Conservation (phyloP, 2,888 invertebrate species). For the Dryococelus australis region DNA sequence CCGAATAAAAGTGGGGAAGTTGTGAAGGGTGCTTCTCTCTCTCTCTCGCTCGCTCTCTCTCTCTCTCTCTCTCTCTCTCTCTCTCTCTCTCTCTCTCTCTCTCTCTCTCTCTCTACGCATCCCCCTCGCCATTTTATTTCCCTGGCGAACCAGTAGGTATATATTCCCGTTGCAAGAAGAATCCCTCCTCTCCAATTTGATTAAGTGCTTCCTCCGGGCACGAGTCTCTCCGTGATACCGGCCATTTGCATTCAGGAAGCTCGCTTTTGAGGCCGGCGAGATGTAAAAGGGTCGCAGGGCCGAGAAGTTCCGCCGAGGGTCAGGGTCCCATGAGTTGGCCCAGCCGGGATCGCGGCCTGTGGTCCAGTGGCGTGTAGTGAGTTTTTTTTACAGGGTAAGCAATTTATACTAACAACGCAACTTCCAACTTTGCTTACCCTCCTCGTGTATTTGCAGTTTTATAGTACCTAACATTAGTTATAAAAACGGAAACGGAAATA, state of each 20-base stretch:
- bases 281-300: neutral
- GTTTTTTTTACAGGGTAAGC: too few species aligned
- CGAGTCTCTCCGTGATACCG: neutral
- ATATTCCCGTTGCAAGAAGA: neutral
- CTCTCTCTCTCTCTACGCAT: neutral
- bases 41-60: neutral
- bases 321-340: neutral
- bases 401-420: too few species aligned
- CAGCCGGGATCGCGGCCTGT: neutral
- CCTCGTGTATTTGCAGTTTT: too few species aligned
- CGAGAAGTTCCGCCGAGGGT: neutral
- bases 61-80: too few species aligned
- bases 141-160: neutral
- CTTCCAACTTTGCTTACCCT: too few species aligned
- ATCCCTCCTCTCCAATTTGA: conserved; percentile 7
- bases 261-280: neutral
- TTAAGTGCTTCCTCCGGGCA: neutral
- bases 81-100: neutral
- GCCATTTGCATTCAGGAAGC: conserved; percentile 16
- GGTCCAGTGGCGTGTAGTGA: too few species aligned
- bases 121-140: neutral
- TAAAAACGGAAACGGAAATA: too few species aligned
- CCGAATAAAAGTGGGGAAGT: neutral
- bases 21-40: neutral
- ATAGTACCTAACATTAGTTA: too few species aligned